Evolutionary conservation across 2,113 vertebrate species (phyloP).

Genomic region (Lepisosteus oculatus): DNA sequence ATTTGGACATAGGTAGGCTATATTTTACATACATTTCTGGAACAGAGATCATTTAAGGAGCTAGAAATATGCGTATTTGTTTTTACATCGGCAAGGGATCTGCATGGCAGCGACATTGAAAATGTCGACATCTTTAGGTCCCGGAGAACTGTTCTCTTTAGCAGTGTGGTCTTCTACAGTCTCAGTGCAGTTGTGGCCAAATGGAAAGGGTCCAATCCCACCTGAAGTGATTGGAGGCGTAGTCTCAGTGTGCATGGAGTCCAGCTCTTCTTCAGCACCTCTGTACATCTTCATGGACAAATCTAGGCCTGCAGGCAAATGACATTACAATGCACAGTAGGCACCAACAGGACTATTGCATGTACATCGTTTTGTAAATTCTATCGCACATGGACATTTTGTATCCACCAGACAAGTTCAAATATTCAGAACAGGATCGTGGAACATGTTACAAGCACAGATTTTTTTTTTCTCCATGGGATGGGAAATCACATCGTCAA

Average conservation of each 20-base stretch:
- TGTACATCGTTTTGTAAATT: no score
- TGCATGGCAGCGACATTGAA: conserved; percentile 95
- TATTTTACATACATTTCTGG: background rate
- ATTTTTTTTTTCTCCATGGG: no score
- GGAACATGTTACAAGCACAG: no score
- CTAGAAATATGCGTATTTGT: conserved; percentile 92
- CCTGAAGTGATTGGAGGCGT: conserved; percentile 74
- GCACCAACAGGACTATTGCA: no score
- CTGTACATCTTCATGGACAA: conserved; percentile 46
- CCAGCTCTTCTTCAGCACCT: conserved; percentile 64
- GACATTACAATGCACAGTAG: background rate
- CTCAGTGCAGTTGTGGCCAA: conserved; percentile 75
- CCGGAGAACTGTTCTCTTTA: conserved; percentile 70
- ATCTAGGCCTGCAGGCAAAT: conserved; percentile 27
- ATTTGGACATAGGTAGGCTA: conserved; percentile 9
- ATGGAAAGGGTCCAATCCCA: conserved; percentile 85
- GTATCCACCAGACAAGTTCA: no score
- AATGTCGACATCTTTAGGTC: conserved; percentile 88
- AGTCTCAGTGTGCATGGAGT: conserved; percentile 79
- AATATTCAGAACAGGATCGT: no score
- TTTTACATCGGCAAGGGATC: conserved; percentile 92
- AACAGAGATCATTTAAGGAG: conserved; percentile 12
- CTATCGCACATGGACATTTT: no score
- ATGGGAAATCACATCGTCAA: no score
- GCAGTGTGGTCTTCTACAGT: conserved; percentile 74